Percentiles rank a stretch among this genome's conserved stretches.
phyloP scores from a whole-genome alignment of 2,888 invertebrate species.

The Sympetrum striolatum region DNA sequence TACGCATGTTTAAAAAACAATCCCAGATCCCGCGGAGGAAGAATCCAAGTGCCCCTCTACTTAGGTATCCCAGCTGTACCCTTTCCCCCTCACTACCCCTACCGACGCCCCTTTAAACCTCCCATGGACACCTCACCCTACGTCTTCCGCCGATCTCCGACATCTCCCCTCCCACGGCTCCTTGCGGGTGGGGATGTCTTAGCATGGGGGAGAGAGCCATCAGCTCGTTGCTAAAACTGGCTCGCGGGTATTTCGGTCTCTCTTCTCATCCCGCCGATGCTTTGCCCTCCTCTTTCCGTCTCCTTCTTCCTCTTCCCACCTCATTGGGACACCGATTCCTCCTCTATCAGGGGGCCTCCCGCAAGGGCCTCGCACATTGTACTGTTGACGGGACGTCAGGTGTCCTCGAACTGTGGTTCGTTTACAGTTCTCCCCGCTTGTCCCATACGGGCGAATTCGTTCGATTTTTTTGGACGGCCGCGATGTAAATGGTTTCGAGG shows the following conservation, averaged over 20 bases:
- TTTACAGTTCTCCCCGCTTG: too few species aligned
- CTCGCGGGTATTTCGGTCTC: slow-evolving; percentile 41
- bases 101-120: not conserved
- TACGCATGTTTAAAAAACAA: slow-evolving; percentile 8
- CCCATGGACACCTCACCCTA: not conserved
- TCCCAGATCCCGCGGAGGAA: not conserved
- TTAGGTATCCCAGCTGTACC: slow-evolving; percentile 18
- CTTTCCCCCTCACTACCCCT: not conserved
- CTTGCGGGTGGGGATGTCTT: slow-evolving; percentile 22
- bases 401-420: not conserved
- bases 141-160: not conserved
- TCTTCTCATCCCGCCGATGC: slow-evolving; percentile 39
- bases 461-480: not conserved
- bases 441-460: not conserved
- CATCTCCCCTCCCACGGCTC: not conserved
- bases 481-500: not conserved
- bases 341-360: not conserved
- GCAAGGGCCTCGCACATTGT: not conserved
- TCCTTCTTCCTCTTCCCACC: not conserved
- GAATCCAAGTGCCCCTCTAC: not conserved
- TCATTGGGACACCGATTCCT: not conserved
- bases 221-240: slow-evolving; percentile 40
- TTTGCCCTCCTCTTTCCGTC: not conserved
- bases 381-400: not conserved
- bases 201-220: slow-evolving; percentile 33